Evolutionary conservation across 2,888 invertebrate genomes (phyloP), one percentile per base, ranked within the genome.

Genomic region (Calameuta filiformis): DNA sequence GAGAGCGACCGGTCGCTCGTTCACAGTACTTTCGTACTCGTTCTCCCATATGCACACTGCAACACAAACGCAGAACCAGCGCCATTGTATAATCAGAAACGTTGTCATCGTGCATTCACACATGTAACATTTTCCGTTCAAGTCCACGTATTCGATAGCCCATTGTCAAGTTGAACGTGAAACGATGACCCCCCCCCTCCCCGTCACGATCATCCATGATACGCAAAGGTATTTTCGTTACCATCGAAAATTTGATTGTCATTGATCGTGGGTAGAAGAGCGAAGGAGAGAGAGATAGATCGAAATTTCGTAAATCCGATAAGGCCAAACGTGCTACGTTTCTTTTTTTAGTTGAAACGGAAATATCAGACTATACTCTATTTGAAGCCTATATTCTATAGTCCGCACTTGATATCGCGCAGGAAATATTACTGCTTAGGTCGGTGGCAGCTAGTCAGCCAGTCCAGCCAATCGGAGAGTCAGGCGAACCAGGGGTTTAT

Each of bases 151-250:
- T 85, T 82, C 83, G 83, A 79, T 81, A 85, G 84, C 79, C 87
- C 89, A 89, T 87, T 89, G 89, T 89, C 89, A 89, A 89, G 89
- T 89, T 89, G 89, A 88, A 80, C 83, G 83, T 56, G 23, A 56
- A 56, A 56, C 56, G 56, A 56, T 56, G 56, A 56, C 56, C 40
- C 0, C 1, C 6, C 23, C 23, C 15, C 40, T 4, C 35, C 35
- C 11, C 4, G 12, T 11, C 11, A 0, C 35, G 9, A 12, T 15
- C 15, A 9, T 23, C 56, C 23, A 56, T 56, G 23, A 23, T 9
- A 56, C 56, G 56, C 9, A 56, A 1, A 56, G 23, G 23, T 56
- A 56, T 56, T 56, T 56, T 56, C 23, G 56, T 56, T 9, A 3
- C 9, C 23, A 23, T 23, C 2, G 2, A 23, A 23, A 56, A 56